A percentile compares a stretch with the other conserved stretches of the same genome.
Evolutionary conservation across 2,888 invertebrate species (phyloP).

Genomic region (Cheilosia vernalis): DNA sequence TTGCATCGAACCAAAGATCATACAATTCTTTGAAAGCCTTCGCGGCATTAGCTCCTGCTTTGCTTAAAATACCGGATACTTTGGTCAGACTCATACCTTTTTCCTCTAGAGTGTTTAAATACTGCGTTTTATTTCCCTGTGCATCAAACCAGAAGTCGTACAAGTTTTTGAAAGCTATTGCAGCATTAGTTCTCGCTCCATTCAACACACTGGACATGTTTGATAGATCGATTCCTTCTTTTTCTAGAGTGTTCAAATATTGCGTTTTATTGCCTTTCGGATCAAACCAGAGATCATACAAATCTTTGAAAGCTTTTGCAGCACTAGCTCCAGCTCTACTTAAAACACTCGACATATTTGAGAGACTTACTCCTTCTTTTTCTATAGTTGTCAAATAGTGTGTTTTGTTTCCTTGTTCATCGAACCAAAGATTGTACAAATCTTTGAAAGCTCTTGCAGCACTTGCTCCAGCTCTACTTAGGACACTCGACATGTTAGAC

Average conservation of each 20-base stretch:
- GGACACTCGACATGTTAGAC: conserved; percentile 2
- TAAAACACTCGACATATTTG: too few species aligned
- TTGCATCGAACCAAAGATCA: too few species aligned
- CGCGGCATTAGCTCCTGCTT: too few species aligned
- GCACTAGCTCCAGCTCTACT: too few species aligned
- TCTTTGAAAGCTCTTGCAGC: conserved; percentile 27
- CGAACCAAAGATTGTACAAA: conserved; percentile 31
- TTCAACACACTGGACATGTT: conserved; percentile 28
- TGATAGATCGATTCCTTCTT: conserved; percentile 9
- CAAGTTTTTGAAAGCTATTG: conserved; percentile 28
- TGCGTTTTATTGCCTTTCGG: too few species aligned
- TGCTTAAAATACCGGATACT: conserved; percentile 19
- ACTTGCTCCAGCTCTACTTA: conserved; percentile 16
- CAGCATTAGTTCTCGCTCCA: conserved; percentile 6
- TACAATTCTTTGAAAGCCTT: too few species aligned
- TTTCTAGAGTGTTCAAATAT: background rate
- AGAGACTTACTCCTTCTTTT: too few species aligned
- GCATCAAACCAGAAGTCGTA: conserved; percentile 28
- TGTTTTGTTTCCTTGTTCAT: conserved; percentile 31
- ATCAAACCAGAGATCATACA: too few species aligned
- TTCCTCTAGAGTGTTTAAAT: background rate
- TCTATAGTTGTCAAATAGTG: too few species aligned
- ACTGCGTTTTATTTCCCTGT: conserved; percentile 5
- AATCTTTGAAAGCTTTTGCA: too few species aligned
- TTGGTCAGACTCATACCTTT: conserved; percentile 9